Base-by-base conservation (phyloP, 2,888 invertebrate genomes). In the Megamerina dolium region DNA sequence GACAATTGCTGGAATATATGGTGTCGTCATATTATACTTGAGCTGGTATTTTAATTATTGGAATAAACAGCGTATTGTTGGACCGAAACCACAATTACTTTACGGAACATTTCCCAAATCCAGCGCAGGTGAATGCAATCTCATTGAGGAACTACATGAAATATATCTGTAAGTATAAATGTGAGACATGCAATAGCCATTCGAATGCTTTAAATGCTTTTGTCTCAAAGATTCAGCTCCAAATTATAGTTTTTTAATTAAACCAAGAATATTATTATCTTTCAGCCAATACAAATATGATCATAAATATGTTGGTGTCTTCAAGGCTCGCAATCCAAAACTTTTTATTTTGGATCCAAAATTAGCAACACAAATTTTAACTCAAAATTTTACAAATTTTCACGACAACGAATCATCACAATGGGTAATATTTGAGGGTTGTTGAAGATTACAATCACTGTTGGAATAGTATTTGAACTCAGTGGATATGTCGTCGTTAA, bases 281-380 rank as follows among this genome's bases (percentile, higher is more conserved):
- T 49, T 9, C 14, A 64, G 63, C 9, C 42, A 52, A 3, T 62
- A 58, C 45, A 61, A 58, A 43, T 34, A 43, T 1, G 41, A 39
- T 4, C 52, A 61, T 8, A 51, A 52, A 16, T 62, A 63, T 38
- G 59, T 72, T 10, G 75, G 75, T 0, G 51, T 73, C 3, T 74
- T 60, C 45, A 47, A 48, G 2, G 51, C 61, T 5, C 52, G 58
- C 8, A 53, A 39, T 2, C 73, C 74, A 0, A 43, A 63, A 13
- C 47, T 73, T 0, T 45, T 74, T 4, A 19, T 72, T 1, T 52
- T 62, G 5, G 71, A 73, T 51, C 65, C 66, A 2, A 61, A 66
- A 1, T 32, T 70, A 26, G 54, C 54, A 6, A 32, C 41, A 18
- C 48, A 54, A 33, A 43, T 60, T 32, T 39, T 59, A 3, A 53